phyloP scores from a whole-genome alignment of 1,140 invertebrate species.

The Atta cephalotes region DNA sequence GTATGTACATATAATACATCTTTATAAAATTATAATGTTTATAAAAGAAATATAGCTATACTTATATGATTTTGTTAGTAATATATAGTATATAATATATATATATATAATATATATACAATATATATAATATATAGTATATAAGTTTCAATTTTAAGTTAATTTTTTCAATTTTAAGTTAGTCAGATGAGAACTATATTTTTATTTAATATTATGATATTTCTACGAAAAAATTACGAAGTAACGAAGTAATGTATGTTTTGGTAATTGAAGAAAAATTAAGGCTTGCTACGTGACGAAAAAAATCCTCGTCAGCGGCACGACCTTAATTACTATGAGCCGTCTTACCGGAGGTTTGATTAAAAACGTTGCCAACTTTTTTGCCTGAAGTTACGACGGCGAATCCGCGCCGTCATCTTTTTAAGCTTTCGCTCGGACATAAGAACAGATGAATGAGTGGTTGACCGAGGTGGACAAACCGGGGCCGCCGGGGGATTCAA shows the following conservation, averaged over 20 bases:
- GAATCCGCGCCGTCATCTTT: conserved; percentile 52
- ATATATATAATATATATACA: too few species aligned
- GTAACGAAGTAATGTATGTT: conserved; percentile 28
- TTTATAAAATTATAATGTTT: neutral
- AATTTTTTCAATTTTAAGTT: neutral
- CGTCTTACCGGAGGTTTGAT: conserved; percentile 25
- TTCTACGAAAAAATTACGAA: neutral
- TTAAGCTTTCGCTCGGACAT: conserved; percentile 11
- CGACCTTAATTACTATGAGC: conserved; percentile 47
- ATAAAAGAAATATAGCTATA: too few species aligned
- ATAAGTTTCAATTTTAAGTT: neutral
- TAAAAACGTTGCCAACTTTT: conserved; percentile 56
- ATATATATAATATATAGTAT: too few species aligned
- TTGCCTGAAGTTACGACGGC: conserved; percentile 11
- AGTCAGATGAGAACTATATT: neutral
- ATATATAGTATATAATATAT: too few species aligned
- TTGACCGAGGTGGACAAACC: neutral
- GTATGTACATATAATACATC: too few species aligned
- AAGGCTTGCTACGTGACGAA: conserved; percentile 9
- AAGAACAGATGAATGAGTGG: conserved; percentile 41
- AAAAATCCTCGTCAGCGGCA: conserved; percentile 36
- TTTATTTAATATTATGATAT: conserved; percentile 3
- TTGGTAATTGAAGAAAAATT: conserved; percentile 19
- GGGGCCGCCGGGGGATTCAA: conserved; percentile 72
- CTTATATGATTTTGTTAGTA: neutral